These are phyloP conservation scores for Zaprionus lineosus DNA, from an alignment of 2,888 invertebrate genomes.

Conservation along the genomic window DNA sequence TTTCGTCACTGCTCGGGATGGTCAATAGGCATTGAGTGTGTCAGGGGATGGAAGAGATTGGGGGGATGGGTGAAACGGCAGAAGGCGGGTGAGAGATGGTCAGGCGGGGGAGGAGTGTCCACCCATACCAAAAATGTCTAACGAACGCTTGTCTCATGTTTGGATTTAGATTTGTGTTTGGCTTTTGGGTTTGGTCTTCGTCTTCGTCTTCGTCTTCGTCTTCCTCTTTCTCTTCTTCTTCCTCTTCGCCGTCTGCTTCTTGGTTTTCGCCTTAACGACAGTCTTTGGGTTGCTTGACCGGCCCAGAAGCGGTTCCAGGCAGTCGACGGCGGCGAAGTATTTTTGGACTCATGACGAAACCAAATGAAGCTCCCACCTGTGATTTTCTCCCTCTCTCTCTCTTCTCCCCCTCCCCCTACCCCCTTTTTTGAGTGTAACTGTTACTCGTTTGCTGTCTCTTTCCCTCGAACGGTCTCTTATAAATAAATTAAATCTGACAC, in stretches of 20 bases:
- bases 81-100: too few species aligned
- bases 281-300: conserved; percentile 60
- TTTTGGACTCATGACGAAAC: conserved; percentile 69
- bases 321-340: conserved; percentile 47
- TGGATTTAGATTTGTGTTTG: conserved; percentile 34
- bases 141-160: conserved; percentile 43
- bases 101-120: too few species aligned
- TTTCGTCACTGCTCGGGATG: conserved; percentile 64
- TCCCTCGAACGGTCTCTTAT: conserved; percentile 24
- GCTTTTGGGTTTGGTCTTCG: conserved; percentile 9
- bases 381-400: not conserved
- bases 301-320: conserved; percentile 21
- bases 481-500: conserved; percentile 59
- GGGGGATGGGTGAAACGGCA: too few species aligned
- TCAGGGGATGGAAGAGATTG: too few species aligned
- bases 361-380: conserved; percentile 38
- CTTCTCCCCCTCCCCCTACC: not conserved
- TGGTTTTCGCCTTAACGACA: conserved; percentile 5
- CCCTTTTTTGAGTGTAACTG: too few species aligned
- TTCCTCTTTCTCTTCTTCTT: too few species aligned
- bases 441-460: too few species aligned
- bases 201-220: conserved; percentile 14
- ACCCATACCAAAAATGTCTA: conserved; percentile 17
- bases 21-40: conserved; percentile 76
- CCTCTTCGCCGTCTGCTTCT: conserved; percentile 10